Evolutionary conservation across 2,113 vertebrate genomes (phyloP).

Genomic region (Dicrurus megarhynchus): DNA sequence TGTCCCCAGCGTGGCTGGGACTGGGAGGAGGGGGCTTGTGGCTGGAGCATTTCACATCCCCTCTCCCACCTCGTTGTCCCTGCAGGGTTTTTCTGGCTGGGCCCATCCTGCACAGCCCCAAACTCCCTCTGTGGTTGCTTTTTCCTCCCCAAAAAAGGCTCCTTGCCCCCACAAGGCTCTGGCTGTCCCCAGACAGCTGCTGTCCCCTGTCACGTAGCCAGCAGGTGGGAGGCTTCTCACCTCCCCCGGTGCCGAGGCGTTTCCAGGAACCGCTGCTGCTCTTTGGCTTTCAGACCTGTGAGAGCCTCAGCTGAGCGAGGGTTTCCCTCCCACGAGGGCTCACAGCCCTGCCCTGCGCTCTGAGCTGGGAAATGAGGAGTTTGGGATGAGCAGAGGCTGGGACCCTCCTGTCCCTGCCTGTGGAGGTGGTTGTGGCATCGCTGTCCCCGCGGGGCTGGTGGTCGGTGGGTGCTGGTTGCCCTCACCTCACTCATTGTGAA

Average conservation of each 20-base stretch:
- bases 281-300: not conserved
- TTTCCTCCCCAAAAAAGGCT: not conserved
- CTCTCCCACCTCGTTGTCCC: not conserved
- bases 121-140: accelerated
- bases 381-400: not conserved
- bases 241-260: not conserved
- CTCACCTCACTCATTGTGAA: accelerated
- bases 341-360: accelerated
- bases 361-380: not conserved
- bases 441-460: accelerated
- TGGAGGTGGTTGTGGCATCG: not conserved
- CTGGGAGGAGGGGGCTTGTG: accelerated
- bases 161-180: not conserved
- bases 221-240: not conserved
- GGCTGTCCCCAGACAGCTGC: not conserved
- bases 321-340: not conserved
- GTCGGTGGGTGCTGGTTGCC: not conserved
- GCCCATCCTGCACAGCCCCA: not conserved
- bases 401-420: not conserved
- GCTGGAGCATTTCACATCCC: not conserved
- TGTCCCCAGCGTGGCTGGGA: not conserved
- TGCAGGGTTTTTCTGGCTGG: not conserved
- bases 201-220: not conserved
- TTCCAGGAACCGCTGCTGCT: not conserved
- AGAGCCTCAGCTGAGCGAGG: not conserved